These are phyloP conservation scores for Ochropleura plecta DNA, from an alignment of 2,888 invertebrate species.

Conservation along the genomic window DNA sequence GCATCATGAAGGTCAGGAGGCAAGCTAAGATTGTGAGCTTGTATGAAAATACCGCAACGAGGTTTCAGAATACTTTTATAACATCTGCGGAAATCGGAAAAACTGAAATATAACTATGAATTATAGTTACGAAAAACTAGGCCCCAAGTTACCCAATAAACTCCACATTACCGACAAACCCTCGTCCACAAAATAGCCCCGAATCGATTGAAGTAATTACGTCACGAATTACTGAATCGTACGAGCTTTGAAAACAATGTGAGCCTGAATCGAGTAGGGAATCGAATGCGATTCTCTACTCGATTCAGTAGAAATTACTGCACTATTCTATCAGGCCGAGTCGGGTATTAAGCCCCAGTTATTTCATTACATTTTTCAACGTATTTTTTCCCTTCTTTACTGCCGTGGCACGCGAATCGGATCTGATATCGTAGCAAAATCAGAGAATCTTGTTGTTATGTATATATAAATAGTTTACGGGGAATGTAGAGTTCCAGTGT, in stretches of 20 bases:
- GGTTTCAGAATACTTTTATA: not conserved
- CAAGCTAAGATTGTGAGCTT: no score
- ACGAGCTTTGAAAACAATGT: slow-evolving; percentile 52
- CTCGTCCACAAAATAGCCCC: slow-evolving; percentile 36
- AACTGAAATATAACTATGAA: not conserved
- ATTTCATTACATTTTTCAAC: slow-evolving; percentile 37
- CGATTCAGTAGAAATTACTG: slow-evolving; percentile 36
- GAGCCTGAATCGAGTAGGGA: not conserved
- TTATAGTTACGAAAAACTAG: not conserved
- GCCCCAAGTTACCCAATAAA: not conserved
- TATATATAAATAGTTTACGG: slow-evolving; percentile 13
- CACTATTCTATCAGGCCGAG: slow-evolving; percentile 19
- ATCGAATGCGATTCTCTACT: slow-evolving; percentile 26
- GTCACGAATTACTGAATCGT: slow-evolving; percentile 47
- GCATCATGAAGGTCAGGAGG: no score
- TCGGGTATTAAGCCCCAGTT: slow-evolving; percentile 17
- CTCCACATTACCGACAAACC: slow-evolving; percentile 8
- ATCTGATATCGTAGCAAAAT: not conserved
- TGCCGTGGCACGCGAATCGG: not conserved
- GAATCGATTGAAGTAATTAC: slow-evolving; percentile 53
- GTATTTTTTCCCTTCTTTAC: not conserved
- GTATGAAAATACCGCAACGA: no score
- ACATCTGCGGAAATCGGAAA: no score
- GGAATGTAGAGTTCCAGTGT: not conserved
- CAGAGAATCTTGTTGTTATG: not conserved